These are phyloP conservation scores for Chrysogorgia sp. DNA, from an alignment of 92 coral and sea anemone genomes.

Conservation along the genomic window DNA sequence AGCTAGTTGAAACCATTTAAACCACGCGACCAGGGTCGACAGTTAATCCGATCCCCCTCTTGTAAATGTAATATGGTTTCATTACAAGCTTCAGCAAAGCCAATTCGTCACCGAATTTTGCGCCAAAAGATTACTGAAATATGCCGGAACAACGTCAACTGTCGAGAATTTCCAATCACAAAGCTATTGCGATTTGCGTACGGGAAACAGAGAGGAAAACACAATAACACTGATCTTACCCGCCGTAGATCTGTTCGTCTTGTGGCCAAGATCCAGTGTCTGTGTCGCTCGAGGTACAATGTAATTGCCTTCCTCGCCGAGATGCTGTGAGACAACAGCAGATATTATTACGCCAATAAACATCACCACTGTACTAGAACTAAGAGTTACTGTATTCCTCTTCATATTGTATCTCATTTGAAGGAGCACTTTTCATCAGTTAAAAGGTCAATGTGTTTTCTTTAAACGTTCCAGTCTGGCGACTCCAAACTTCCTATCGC, in stretches of 20 bases:
- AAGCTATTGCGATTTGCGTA: no score
- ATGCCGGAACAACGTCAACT: not conserved
- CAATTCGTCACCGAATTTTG: not conserved
- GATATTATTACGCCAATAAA: not conserved
- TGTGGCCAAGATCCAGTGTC: not conserved
- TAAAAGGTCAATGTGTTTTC: not conserved
- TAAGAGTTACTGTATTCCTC: not conserved
- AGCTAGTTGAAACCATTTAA: not conserved
- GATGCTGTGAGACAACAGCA: conserved; percentile 15
- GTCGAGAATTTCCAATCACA: no score
- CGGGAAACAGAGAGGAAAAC: no score
- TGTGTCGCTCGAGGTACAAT: conserved; percentile 26
- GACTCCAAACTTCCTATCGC: not conserved
- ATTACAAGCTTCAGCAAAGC: not conserved
- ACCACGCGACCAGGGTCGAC: not conserved
- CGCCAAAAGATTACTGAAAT: not conserved
- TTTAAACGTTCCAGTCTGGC: not conserved
- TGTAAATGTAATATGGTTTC: not conserved
- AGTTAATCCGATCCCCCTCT: conserved; percentile 28
- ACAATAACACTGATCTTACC: conserved; percentile 21
- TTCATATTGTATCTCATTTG: conserved; percentile 31
- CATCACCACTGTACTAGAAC: conserved; percentile 6
- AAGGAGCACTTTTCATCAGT: not conserved
- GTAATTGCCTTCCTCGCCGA: conserved; percentile 33
- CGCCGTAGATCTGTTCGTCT: conserved; percentile 18